Conservation (phyloP, 2,888 invertebrate genomes). For the Epinotia bilunana region DNA sequence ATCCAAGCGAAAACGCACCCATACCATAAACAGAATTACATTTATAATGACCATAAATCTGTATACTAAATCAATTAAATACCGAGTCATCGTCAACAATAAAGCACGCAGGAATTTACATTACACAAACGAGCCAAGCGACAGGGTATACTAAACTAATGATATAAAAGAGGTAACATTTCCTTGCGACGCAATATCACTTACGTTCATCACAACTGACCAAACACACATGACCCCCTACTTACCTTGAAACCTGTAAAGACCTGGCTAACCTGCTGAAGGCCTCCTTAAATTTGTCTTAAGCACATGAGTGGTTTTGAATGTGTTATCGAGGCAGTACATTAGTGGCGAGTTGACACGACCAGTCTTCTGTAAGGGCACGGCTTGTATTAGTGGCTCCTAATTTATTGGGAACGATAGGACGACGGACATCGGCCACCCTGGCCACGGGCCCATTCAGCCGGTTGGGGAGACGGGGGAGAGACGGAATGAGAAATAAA, state of each 20-base stretch:
- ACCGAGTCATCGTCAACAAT: constrained; percentile 69
- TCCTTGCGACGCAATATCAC: constrained; percentile 67
- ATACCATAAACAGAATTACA: constrained; percentile 49
- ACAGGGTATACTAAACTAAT: constrained; percentile 75
- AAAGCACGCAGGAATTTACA: constrained; percentile 75
- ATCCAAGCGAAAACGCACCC: constrained; percentile 51
- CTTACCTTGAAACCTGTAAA: constrained; percentile 16
- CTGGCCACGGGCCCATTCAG: constrained; percentile 79
- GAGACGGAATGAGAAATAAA: constrained; percentile 44
- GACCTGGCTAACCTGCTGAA: constrained; percentile 35
- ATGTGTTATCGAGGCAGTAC: constrained; percentile 80
- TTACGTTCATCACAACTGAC: constrained; percentile 56
- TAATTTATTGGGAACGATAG: constrained; percentile 84
- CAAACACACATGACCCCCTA: constrained; percentile 51
- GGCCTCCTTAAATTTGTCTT: constrained; percentile 59
- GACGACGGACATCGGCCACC: constrained; percentile 83
- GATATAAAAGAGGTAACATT: constrained; percentile 73
- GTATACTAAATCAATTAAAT: constrained; percentile 69
- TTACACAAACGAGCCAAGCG: constrained; percentile 69
- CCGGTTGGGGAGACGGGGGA: constrained; percentile 62
- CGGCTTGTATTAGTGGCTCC: constrained; percentile 81
- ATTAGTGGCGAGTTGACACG: constrained; percentile 81
- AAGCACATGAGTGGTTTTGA: constrained; percentile 76
- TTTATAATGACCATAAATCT: constrained; percentile 62
- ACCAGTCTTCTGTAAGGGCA: constrained; percentile 82